Percentiles rank a stretch among this genome's conserved stretches.
These are phyloP conservation scores for Scophthalmus maximus DNA, from an alignment of 2,113 vertebrate genomes.

Conservation along the genomic window DNA sequence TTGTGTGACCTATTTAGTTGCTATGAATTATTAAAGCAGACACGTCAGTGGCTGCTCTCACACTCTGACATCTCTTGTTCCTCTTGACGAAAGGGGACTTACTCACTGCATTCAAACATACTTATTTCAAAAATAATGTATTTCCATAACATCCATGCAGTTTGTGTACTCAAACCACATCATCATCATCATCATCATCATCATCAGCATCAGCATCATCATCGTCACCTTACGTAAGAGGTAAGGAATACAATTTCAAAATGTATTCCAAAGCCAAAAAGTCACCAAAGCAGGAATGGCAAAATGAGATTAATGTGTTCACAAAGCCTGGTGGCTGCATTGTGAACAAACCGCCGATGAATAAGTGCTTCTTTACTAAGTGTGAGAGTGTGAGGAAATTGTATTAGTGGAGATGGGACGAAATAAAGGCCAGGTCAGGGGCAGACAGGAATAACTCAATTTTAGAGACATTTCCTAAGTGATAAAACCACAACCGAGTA, in stretches of 20 bases:
- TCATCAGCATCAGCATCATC: not conserved
- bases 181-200: not conserved
- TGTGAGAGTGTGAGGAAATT: constrained; percentile 30
- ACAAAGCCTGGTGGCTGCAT: constrained; percentile 26
- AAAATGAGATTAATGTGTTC: constrained; percentile 22
- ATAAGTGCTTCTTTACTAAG: constrained; percentile 39
- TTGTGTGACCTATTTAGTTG: constrained; percentile 68
- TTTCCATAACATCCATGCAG: not conserved
- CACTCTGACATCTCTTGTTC: constrained; percentile 28
- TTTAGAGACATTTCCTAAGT: constrained; percentile 45
- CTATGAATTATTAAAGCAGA: constrained; percentile 57
- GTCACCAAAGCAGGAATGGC: not conserved
- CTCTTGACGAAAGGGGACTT: constrained; percentile 3
- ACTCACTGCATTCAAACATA: not conserved
- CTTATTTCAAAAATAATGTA: not conserved
- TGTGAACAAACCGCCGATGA: constrained; percentile 18
- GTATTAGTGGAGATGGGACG: constrained; percentile 34
- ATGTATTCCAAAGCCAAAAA: constrained; percentile 2
- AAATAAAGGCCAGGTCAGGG: constrained; percentile 33
- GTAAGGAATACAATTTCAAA: constrained; percentile 15
- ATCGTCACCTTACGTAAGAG: not conserved
- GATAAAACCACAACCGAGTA: constrained; percentile 33
- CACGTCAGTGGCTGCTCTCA: constrained; percentile 27
- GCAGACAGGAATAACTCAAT: constrained; percentile 51
- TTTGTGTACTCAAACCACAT: not conserved